These are phyloP conservation scores for Acanthosepion esculentum DNA, from an alignment of 2,888 invertebrate species.

Conservation along the genomic window DNA sequence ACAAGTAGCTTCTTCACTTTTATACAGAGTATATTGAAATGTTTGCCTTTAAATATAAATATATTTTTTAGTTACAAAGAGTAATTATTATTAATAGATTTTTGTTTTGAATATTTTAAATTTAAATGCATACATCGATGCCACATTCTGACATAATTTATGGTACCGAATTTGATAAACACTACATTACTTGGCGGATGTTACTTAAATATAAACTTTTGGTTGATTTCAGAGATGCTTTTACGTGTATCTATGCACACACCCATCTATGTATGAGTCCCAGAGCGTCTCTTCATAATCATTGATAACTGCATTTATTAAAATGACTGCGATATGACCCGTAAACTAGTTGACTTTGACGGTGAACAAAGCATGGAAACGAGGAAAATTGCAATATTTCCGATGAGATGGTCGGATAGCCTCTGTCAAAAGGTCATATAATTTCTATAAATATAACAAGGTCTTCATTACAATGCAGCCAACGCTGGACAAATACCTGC, in stretches of 20 bases:
- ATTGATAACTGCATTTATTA: background rate
- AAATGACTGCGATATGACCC: background rate
- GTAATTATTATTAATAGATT: too few species aligned
- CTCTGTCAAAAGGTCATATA: background rate
- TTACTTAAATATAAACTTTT: too few species aligned
- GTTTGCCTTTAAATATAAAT: too few species aligned
- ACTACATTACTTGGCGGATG: too few species aligned
- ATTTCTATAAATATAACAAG: background rate
- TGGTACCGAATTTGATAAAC: too few species aligned
- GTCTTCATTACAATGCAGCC: background rate
- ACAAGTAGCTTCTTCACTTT: too few species aligned
- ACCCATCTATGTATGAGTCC: background rate
- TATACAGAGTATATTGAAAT: too few species aligned
- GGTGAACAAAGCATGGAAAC: background rate
- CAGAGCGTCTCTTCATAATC: background rate
- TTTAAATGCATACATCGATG: too few species aligned
- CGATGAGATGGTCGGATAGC: background rate
- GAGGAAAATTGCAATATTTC: constrained; percentile 2
- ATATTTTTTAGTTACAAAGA: too few species aligned
- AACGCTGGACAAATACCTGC: background rate
- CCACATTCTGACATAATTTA: too few species aligned
- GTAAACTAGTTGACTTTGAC: background rate
- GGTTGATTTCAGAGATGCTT: too few species aligned
- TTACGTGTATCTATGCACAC: background rate
- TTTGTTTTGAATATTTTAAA: too few species aligned